Evolutionary conservation across 2,113 vertebrate species (phyloP).

Genomic region (Rafetus swinhoei): DNA sequence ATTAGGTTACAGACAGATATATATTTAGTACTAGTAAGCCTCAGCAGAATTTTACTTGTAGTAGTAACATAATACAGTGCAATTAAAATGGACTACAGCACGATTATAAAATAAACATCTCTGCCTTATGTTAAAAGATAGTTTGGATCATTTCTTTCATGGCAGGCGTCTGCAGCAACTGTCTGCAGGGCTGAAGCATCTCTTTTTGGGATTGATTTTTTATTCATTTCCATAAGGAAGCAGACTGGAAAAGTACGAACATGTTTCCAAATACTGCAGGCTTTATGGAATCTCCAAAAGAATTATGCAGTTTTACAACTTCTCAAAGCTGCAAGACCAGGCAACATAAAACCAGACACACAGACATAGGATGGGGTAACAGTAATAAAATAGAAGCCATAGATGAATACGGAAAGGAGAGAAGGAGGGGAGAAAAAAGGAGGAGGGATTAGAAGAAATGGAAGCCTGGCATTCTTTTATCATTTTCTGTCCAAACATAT

Average conservation of each 20-base stretch:
- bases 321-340: not conserved
- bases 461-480: not conserved
- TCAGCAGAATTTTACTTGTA: not conserved
- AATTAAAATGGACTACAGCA: not conserved
- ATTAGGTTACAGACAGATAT: not conserved
- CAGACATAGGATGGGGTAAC: not conserved
- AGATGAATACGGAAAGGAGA: not conserved
- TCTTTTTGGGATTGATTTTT: not conserved
- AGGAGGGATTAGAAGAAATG: not conserved
- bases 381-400: not conserved
- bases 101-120: constrained; percentile 8
- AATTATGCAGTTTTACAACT: not conserved
- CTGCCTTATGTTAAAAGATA: not conserved
- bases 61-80: rapidly evolving
- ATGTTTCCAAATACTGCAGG: not conserved
- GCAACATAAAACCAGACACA: not conserved
- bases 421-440: not conserved
- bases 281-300: not conserved
- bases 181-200: not conserved
- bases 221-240: not conserved
- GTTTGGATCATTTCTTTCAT: not conserved
- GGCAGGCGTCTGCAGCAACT: rapidly evolving
- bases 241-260: not conserved
- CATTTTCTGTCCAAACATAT: not conserved
- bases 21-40: not conserved